Percentiles rank a stretch among this genome's conserved stretches.
These are phyloP conservation scores for Actinopyga echinites DNA, from an alignment of 53 echinoderm and acorn worm species.

Conservation along the genomic window DNA sequence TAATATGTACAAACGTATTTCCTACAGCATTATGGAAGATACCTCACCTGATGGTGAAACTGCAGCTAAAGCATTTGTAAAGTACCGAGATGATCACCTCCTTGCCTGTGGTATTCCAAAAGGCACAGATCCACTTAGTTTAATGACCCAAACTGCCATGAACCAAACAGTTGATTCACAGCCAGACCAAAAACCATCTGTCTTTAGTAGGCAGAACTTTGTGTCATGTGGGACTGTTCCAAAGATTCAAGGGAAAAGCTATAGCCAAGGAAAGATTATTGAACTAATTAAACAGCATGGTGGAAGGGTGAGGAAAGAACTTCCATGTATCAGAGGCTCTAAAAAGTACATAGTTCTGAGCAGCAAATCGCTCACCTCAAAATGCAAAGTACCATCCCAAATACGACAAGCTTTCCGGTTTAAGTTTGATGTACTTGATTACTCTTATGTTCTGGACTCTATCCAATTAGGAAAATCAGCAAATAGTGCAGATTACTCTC, in stretches of 20 bases:
- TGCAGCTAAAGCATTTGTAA: not conserved
- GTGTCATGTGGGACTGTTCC: not conserved
- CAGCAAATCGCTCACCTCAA: not conserved
- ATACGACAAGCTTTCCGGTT: not conserved
- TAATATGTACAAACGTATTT: conserved; percentile 6
- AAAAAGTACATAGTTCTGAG: not conserved
- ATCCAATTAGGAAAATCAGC: not conserved
- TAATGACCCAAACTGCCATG: not conserved
- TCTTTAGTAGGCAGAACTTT: not conserved
- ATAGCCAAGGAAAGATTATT: not conserved
- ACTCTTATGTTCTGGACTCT: not conserved
- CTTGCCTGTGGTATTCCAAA: not conserved
- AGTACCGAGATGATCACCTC: not conserved
- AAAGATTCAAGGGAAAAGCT: not conserved
- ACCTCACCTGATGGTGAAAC: not conserved
- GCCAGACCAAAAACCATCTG: not conserved
- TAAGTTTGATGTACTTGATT: not conserved
- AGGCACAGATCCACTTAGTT: not conserved
- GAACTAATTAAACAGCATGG: not conserved
- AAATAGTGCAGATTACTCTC: not conserved
- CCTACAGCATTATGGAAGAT: not conserved
- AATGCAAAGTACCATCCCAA: not conserved
- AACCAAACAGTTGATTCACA: not conserved
- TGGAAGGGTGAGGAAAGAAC: not conserved
- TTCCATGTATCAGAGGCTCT: not conserved